Evolutionary conservation across 1,140 invertebrate genomes (phyloP).

Genomic region (Scylla paramamosain): DNA sequence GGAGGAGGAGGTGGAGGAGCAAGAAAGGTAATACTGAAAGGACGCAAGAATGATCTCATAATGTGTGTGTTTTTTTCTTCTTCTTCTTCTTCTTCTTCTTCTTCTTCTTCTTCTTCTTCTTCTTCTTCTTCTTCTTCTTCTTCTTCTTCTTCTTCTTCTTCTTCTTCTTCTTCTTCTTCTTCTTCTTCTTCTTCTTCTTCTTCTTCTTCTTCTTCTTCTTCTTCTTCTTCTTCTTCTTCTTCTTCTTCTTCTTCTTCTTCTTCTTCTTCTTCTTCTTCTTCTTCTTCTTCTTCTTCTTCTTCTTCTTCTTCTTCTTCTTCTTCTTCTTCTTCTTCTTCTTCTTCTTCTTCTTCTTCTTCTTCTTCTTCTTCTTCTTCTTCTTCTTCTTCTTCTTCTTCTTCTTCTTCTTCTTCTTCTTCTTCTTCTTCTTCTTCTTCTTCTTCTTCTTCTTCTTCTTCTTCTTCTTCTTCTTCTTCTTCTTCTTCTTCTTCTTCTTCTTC

Average conservation of each 20-base stretch:
- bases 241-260: slow-evolving; percentile 10
- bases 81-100: background rate
- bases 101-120: background rate
- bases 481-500: background rate
- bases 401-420: background rate
- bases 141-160: background rate
- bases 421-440: background rate
- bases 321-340: background rate
- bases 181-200: background rate
- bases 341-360: no score
- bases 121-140: no score
- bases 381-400: background rate
- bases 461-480: background rate
- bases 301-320: background rate
- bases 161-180: background rate
- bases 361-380: background rate
- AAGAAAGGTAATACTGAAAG: background rate
- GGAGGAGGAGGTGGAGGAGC: background rate
- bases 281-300: background rate
- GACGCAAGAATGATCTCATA: background rate
- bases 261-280: background rate
- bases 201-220: background rate
- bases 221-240: background rate
- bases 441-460: background rate
- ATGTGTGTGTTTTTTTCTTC: no score